Evolutionary conservation across 2,888 invertebrate species (phyloP).

Genomic region (Melanostoma scalare): DNA sequence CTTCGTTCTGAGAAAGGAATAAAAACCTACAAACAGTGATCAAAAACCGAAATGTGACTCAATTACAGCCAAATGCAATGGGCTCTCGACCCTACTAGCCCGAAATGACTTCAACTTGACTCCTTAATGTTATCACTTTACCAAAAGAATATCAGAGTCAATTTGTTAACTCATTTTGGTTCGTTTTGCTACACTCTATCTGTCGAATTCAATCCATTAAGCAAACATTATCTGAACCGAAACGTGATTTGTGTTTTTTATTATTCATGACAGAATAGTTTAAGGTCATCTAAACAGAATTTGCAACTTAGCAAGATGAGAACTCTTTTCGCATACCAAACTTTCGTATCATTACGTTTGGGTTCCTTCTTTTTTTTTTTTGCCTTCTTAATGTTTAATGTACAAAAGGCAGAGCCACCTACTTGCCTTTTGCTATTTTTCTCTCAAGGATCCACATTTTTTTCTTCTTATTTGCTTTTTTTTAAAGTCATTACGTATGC

Average conservation of each 20-base stretch:
- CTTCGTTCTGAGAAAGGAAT: not conserved
- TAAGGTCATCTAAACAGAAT: conserved; percentile 72
- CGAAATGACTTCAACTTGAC: conserved; percentile 35
- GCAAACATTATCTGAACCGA: conserved; percentile 71
- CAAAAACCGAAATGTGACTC: conserved; percentile 49
- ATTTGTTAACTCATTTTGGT: conserved; percentile 45
- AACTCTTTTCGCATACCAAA: conserved; percentile 70
- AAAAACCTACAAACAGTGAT: conserved; percentile 3
- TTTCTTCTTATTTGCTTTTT: conserved; percentile 14
- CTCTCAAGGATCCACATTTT: conserved; percentile 31
- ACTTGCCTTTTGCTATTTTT: conserved; percentile 15
- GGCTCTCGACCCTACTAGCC: conserved; percentile 33
- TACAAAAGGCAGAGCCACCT: not conserved
- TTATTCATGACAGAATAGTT: conserved; percentile 73
- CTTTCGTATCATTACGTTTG: conserved; percentile 68
- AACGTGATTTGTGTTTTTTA: conserved; percentile 72
- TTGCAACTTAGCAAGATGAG: conserved; percentile 71
- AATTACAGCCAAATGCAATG: conserved; percentile 32
- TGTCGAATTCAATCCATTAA: conserved; percentile 71
- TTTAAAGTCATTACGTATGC: conserved; percentile 64
- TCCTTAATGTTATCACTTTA: conserved; percentile 56
- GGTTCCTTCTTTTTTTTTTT: conserved; percentile 13
- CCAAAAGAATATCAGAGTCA: conserved; percentile 36
- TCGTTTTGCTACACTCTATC: conserved; percentile 11
- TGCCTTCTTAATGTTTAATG: conserved; percentile 37